Evolutionary conservation across 2,113 vertebrate species (phyloP), one percentile per base, ranked within the genome.

Genomic region (Ramphastos sulfuratus): DNA sequence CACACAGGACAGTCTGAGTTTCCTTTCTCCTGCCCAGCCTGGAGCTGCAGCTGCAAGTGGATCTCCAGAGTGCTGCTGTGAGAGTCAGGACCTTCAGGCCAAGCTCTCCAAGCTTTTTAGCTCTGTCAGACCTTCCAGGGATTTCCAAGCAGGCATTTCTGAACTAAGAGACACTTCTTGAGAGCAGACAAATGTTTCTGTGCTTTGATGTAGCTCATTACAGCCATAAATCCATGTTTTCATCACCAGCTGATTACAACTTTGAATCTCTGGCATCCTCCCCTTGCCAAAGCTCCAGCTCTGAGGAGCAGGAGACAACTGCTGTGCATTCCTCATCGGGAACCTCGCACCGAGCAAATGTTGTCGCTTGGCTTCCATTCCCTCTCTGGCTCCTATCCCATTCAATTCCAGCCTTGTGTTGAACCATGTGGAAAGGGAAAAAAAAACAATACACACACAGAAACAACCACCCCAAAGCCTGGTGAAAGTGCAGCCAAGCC

Each of bases 241-340:
- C 78, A 93, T 92, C 65, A 21, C 88, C 39, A 63, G 10, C 63
- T 78, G 72, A 95, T 92, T 61, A 96, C 37, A 72, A 94, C 95
- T 95, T 96, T 90, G 75, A 97, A 87, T 83, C 46, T 64, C 92
- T 97, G 91, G 94, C 90, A 39, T 17, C 44, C 75, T 79, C 61
- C 73, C 52, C 21, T 44, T 85, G 93, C 94, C 94, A 95, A 73
- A 96, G 79, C 54, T 79, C 66, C 67, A 93, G 90, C 83, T 87
- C 73, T 85, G 90, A 96, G 94, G 93, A 96, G 94, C 58, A 93
- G 27, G 96, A 97, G 93, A 94, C 87, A 96, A 96, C 95, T 54
- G 42, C 94, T 72, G 23, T 69, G 44, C 78, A 74, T 88, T 87
- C 77, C 91, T 96, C 25, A 55, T 94, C 27, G n/a, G 94, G 95